phyloP scores from a whole-genome alignment of 2,797 vertebrate genomes.

The Otus scops region DNA sequence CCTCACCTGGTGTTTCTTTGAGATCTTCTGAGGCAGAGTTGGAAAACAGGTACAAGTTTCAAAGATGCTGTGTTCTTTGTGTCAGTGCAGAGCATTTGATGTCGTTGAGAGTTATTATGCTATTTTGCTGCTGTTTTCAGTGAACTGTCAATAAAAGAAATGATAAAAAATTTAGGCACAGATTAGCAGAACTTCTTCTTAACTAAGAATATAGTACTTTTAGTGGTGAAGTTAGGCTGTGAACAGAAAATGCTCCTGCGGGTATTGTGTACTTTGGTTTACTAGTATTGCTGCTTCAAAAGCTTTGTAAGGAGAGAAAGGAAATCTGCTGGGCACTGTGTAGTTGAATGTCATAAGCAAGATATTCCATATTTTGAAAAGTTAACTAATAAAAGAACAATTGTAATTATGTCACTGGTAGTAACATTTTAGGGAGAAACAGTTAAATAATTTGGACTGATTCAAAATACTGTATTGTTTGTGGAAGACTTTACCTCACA shows the following conservation, averaged over 20 bases:
- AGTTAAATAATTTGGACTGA: background rate
- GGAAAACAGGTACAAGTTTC: background rate
- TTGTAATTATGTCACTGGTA: background rate
- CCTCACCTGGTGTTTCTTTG: background rate
- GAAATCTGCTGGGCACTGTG: background rate
- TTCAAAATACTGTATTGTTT: background rate
- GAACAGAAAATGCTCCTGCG: conserved; percentile 20
- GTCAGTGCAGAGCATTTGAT: background rate
- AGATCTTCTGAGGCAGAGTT: background rate
- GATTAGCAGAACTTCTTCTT: background rate
- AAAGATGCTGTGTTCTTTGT: background rate
- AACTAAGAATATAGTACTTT: background rate
- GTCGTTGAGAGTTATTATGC: background rate
- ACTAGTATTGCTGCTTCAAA: background rate
- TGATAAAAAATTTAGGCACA: background rate
- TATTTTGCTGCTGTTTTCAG: background rate
- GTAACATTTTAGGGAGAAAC: background rate
- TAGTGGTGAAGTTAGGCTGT: background rate
- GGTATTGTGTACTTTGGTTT: background rate
- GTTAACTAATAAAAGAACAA: background rate
- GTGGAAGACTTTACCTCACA: background rate
- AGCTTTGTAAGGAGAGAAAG: conserved; percentile 2
- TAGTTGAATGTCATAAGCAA: conserved; percentile 7
- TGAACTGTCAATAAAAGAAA: background rate
- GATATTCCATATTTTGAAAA: background rate